These are phyloP conservation scores for Sinosuthora webbiana DNA, from an alignment of 2,113 vertebrate species.

Conservation along the genomic window DNA sequence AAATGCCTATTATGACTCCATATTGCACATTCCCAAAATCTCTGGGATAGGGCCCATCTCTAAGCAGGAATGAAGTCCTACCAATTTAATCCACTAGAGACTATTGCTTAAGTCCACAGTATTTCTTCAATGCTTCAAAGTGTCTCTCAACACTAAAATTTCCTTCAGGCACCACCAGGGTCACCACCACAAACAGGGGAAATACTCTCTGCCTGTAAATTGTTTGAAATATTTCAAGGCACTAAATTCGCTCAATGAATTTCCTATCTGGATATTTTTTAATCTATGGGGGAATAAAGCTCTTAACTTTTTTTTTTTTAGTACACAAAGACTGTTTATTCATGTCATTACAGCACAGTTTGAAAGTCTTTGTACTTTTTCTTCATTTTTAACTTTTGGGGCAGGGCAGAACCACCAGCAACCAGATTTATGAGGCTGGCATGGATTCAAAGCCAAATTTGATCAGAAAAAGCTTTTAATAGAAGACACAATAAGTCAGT, in stretches of 20 bases:
- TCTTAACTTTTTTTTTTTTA: slow-evolving; percentile 12
- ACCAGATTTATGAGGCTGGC: background rate
- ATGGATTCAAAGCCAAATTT: slow-evolving; percentile 17
- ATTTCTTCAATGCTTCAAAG: background rate
- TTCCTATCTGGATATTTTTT: slow-evolving; percentile 6
- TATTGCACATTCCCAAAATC: background rate
- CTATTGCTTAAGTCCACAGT: background rate
- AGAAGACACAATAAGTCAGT: background rate
- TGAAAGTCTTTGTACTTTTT: background rate
- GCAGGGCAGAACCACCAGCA: background rate
- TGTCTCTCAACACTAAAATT: background rate
- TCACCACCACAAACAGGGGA: background rate
- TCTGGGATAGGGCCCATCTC: background rate
- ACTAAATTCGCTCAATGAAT: background rate
- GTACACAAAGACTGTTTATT: background rate
- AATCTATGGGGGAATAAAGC: background rate
- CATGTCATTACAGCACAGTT: background rate
- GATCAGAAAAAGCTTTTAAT: background rate
- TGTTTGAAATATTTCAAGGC: slow-evolving; percentile 3
- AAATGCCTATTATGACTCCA: background rate
- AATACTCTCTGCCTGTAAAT: background rate
- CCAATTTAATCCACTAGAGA: background rate
- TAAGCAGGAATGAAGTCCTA: background rate
- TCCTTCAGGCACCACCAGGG: background rate
- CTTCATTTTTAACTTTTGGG: background rate